Conservation (phyloP, 1,140 invertebrate genomes). For the Aphis craccivora region DNA sequence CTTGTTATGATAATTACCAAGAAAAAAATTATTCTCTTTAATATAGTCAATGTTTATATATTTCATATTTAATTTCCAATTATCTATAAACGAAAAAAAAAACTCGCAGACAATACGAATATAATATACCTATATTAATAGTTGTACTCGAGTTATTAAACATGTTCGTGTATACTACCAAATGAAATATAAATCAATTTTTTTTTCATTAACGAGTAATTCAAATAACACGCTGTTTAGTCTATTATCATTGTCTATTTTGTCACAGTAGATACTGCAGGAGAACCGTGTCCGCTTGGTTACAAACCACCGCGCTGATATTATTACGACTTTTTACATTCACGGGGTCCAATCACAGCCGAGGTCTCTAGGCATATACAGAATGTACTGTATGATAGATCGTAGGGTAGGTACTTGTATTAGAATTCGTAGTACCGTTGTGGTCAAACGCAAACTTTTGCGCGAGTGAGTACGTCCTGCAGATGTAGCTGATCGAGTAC, state of each 20-base stretch:
- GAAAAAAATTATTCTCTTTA: background rate
- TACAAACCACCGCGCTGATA: background rate
- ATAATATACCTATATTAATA: background rate
- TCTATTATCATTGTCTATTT: no score
- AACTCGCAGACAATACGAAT: background rate
- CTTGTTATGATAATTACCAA: background rate
- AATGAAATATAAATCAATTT: background rate
- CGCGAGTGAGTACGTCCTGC: no score
- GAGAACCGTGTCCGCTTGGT: background rate
- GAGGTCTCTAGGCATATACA: background rate
- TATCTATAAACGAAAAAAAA: background rate
- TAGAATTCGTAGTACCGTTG: background rate
- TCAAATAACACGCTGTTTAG: background rate
- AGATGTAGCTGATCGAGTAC: no score
- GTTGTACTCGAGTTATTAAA: background rate
- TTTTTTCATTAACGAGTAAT: background rate
- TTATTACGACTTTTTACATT: no score
- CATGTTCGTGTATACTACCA: no score
- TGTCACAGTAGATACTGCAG: background rate
- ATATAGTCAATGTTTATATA: background rate
- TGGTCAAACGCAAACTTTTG: no score
- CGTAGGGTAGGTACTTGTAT: background rate
- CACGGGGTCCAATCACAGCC: background rate
- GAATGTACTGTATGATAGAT: background rate
- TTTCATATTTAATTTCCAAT: background rate